Evolutionary conservation across 2,797 vertebrate genomes (phyloP).

Genomic region (Scyliorhinus canicula): DNA sequence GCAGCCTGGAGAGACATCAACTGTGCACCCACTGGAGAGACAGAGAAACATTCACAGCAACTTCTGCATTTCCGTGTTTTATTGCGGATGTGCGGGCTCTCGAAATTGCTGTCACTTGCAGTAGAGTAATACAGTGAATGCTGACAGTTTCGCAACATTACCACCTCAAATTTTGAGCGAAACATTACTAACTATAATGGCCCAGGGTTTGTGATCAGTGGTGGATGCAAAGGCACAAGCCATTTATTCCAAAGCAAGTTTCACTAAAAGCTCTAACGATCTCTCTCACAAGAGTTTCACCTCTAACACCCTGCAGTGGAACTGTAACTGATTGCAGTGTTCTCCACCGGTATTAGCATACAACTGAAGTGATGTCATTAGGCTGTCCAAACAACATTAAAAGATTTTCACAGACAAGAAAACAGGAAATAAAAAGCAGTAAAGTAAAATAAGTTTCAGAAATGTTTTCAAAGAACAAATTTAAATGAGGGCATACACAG

Average conservation of each 20-base stretch:
- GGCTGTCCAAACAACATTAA: background rate
- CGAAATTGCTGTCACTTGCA: background rate
- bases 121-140: background rate
- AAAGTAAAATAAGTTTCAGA: background rate
- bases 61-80: no score
- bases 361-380: background rate
- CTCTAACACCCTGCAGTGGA: background rate
- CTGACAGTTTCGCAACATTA: background rate
- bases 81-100: background rate
- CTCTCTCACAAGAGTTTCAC: background rate
- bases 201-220: background rate
- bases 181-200: background rate
- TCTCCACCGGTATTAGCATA: background rate
- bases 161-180: background rate
- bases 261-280: background rate
- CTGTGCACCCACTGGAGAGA: background rate
- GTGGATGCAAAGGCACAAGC: background rate
- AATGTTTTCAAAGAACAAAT: background rate
- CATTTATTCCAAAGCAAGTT: background rate
- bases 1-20: background rate
- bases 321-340: background rate
- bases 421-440: background rate
- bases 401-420: background rate
- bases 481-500: background rate
- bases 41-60: background rate